Evolutionary conservation across 53 echinoderm and acorn worm genomes (phyloP).

Genomic region (Zoroaster sp.): DNA sequence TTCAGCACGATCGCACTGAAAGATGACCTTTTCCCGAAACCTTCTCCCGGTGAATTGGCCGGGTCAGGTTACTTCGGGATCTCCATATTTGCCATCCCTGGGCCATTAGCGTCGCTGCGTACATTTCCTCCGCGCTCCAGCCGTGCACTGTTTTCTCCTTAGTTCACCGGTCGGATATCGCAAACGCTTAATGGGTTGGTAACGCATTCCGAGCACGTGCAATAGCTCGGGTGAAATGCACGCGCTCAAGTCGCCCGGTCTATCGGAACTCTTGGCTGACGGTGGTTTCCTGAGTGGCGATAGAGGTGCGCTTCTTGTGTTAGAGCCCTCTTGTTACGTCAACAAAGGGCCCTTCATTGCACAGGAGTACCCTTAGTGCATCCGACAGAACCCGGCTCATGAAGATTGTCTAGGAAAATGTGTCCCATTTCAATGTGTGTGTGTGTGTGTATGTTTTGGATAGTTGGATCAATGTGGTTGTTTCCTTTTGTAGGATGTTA

Average conservation of each 20-base stretch:
- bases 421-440: constrained; percentile 36
- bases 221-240: constrained; percentile 56
- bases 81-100: constrained; percentile 63
- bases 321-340: not conserved
- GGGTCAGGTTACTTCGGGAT: constrained; percentile 41
- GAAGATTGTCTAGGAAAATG: not conserved
- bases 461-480: constrained; percentile 21
- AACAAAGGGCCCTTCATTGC: constrained; percentile 46
- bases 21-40: constrained; percentile 41
- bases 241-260: constrained; percentile 12
- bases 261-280: constrained; percentile 27
- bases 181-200: constrained; percentile 48
- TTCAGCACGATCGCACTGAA: constrained; percentile 52
- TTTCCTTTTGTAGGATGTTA: constrained; percentile 19
- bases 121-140: constrained; percentile 48
- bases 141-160: constrained; percentile 9
- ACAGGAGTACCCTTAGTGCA: constrained; percentile 40
- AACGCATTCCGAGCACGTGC: constrained; percentile 64
- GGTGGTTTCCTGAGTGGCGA: constrained; percentile 43
- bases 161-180: constrained; percentile 48
- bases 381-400: constrained; percentile 26
- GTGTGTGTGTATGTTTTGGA: constrained; percentile 17
- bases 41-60: constrained; percentile 52
- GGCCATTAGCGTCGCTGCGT: constrained; percentile 63
- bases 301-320: constrained; percentile 1